Conservation (phyloP, 2,888 invertebrate species). For the Lasioglossum calceatum region DNA sequence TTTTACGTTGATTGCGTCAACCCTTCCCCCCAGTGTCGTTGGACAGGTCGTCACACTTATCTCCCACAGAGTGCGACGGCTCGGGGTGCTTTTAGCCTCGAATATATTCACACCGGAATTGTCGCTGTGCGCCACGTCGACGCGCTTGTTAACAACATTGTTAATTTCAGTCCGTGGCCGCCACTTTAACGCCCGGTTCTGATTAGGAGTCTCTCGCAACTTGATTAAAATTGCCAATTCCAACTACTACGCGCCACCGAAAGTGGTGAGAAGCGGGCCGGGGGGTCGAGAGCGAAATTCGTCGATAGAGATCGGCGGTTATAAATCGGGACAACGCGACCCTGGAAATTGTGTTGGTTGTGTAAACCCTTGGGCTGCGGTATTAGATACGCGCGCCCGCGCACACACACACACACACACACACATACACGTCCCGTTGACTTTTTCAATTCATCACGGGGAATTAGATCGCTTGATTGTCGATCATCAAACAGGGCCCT, state of each 20-base stretch:
- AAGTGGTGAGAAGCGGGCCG: neutral
- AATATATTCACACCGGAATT: conserved; percentile 66
- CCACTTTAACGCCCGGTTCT: conserved; percentile 57
- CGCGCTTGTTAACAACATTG: conserved; percentile 80
- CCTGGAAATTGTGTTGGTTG: neutral
- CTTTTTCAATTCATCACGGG: conserved; percentile 38
- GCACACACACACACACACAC: neutral
- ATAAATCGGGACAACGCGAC: neutral
- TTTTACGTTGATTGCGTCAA: conserved; percentile 84
- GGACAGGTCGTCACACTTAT: conserved; percentile 84
- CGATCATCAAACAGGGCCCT: conserved; percentile 58
- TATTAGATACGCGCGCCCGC: neutral
- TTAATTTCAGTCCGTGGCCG: conserved; percentile 74
- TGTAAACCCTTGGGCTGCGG: neutral
- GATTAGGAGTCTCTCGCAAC: conserved; percentile 64
- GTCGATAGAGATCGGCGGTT: neutral
- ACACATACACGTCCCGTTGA: neutral
- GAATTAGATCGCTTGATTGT: conserved; percentile 56
- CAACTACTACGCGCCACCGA: neutral
- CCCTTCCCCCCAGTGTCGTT: conserved; percentile 80
- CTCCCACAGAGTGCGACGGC: conserved; percentile 73
- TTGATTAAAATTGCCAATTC: conserved; percentile 71
- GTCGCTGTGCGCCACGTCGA: conserved; percentile 35
- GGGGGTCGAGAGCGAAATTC: neutral
- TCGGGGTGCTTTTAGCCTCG: conserved; percentile 63